A percentile compares a stretch with the other conserved stretches of the same genome.
phyloP scores from a whole-genome alignment of 2,113 vertebrate species.

The Phalacrocorax brasilianus region DNA sequence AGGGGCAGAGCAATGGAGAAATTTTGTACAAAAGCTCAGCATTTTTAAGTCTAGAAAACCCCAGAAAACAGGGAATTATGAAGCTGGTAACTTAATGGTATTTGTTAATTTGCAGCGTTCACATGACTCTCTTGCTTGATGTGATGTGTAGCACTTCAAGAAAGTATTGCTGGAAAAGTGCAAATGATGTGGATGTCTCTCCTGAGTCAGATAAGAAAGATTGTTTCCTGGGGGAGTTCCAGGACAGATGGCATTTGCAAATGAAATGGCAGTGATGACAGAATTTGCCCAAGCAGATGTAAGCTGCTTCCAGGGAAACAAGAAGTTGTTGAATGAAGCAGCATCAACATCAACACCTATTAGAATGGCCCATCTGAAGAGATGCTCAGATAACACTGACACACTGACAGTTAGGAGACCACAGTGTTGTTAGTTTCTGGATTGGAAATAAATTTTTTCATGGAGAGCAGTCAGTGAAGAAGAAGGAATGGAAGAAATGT shows the following conservation, averaged over 20 bases:
- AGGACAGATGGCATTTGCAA: constrained; percentile 55
- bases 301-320: constrained; percentile 52
- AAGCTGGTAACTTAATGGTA: background rate
- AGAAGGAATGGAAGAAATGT: background rate
- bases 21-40: background rate
- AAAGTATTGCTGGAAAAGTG: background rate
- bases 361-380: constrained; percentile 3
- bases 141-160: background rate
- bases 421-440: background rate
- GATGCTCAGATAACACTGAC: background rate
- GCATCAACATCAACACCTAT: constrained; percentile 45
- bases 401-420: background rate
- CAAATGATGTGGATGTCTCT: background rate
- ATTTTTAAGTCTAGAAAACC: background rate
- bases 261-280: constrained; percentile 55
- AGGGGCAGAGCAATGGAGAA: background rate
- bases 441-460: background rate
- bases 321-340: constrained; percentile 57
- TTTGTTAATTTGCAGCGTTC: background rate
- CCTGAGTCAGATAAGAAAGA: constrained; percentile 3
- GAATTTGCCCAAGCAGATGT: constrained; percentile 50
- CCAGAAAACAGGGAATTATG: background rate
- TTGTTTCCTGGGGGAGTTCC: constrained; percentile 39
- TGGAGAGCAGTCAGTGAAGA: background rate
- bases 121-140: background rate